phyloP scores from a whole-genome alignment of 2,113 vertebrate species.

The Grus americana region DNA sequence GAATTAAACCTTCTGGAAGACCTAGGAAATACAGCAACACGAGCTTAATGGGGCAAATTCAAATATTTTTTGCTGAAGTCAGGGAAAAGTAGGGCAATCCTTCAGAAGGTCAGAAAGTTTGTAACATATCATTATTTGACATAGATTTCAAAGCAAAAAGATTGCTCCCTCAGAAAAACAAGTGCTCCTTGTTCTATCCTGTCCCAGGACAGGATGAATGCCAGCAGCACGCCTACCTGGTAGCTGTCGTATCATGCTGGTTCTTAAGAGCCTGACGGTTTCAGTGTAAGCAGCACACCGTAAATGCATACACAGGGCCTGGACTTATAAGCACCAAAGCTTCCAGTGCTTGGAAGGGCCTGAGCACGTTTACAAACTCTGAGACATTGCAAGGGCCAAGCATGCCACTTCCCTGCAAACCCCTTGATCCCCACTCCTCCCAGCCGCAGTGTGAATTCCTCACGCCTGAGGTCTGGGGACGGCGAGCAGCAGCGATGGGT shows the following conservation, averaged over 20 bases:
- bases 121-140: not conserved
- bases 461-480: not conserved
- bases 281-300: fast-evolving
- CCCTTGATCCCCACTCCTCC: not conserved
- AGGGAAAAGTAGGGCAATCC: not conserved
- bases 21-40: not conserved
- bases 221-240: not conserved
- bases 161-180: not conserved
- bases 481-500: fast-evolving
- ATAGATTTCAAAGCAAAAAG: not conserved
- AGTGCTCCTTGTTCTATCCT: not conserved
- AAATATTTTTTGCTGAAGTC: not conserved
- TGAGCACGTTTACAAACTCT: not conserved
- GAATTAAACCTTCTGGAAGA: not conserved
- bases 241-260: not conserved
- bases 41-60: not conserved
- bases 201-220: not conserved
- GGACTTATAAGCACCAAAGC: not conserved
- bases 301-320: not conserved
- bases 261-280: fast-evolving
- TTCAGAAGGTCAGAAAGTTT: not conserved
- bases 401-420: not conserved
- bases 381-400: not conserved
- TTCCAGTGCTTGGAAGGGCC: not conserved
- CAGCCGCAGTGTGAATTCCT: not conserved